These are phyloP conservation scores for Drosophila quinaria DNA, from an alignment of 2,888 invertebrate species.

Conservation along the genomic window DNA sequence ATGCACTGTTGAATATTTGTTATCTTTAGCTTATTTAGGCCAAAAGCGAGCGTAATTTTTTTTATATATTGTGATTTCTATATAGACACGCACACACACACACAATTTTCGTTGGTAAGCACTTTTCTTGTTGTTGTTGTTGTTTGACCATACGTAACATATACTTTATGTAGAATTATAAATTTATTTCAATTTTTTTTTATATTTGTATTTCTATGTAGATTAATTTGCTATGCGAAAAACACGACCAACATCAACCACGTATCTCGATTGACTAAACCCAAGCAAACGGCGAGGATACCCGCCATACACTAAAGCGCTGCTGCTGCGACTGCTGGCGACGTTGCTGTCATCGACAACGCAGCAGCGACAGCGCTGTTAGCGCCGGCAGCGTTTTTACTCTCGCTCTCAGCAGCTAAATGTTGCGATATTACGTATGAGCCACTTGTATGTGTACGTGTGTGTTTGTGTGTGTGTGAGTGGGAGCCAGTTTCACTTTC, in stretches of 20 bases:
- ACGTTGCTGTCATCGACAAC: slow-evolving; percentile 21
- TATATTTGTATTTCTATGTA: slow-evolving; percentile 31
- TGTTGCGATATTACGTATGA: slow-evolving; percentile 72
- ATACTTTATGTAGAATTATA: slow-evolving; percentile 42
- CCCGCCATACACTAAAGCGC: slow-evolving; percentile 70
- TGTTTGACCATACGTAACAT: slow-evolving; percentile 37
- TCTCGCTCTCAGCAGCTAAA: slow-evolving; percentile 71
- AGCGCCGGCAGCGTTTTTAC: slow-evolving; percentile 49
- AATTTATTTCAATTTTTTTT: slow-evolving; percentile 38
- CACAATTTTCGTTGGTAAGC: slow-evolving; percentile 53
- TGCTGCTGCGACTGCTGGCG: slow-evolving; percentile 27
- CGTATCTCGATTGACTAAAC: slow-evolving; percentile 86
- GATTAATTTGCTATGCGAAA: slow-evolving; percentile 73
- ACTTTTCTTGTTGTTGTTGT: slow-evolving; percentile 44
- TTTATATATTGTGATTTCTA: slow-evolving; percentile 35
- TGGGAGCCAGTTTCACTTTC: slow-evolving; percentile 75
- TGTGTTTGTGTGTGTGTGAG: slow-evolving; percentile 30
- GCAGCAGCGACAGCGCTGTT: slow-evolving; percentile 33
- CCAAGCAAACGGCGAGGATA: slow-evolving; percentile 85
- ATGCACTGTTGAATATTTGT: slow-evolving; percentile 20
- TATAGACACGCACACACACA: slow-evolving; percentile 28
- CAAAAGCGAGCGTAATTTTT: slow-evolving; percentile 36
- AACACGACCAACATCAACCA: slow-evolving; percentile 86
- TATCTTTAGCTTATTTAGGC: slow-evolving; percentile 43
- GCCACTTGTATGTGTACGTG: slow-evolving; percentile 32